These are phyloP conservation scores for Phocoena phocoena DNA, from an alignment of 2,113 vertebrate species.

Conservation along the genomic window DNA sequence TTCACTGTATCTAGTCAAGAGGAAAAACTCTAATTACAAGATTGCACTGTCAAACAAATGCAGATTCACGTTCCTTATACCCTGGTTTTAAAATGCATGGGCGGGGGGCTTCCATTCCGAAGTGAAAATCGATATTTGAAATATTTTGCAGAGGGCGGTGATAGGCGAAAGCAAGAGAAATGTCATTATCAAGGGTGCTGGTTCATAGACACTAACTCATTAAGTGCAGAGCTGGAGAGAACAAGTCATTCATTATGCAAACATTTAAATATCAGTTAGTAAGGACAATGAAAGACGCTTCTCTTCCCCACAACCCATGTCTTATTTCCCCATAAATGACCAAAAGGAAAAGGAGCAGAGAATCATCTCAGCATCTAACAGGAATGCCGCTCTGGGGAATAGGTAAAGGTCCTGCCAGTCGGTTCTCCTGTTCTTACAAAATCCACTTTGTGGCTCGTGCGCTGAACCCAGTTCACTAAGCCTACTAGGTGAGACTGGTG, in stretches of 20 bases:
- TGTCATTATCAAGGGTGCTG: constrained; percentile 69
- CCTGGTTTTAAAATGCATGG: constrained; percentile 79
- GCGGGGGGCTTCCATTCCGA: constrained; percentile 63
- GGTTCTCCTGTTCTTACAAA: background rate
- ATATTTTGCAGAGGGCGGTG: constrained; percentile 63
- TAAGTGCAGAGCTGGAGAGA: constrained; percentile 66
- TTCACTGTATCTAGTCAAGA: constrained; percentile 82
- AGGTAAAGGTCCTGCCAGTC: constrained; percentile 34
- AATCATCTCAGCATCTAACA: constrained; percentile 54
- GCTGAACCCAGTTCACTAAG: background rate
- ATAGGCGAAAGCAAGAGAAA: constrained; percentile 76
- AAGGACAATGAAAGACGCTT: constrained; percentile 69
- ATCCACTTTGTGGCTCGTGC: background rate
- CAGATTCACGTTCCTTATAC: constrained; percentile 81
- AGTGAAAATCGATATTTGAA: constrained; percentile 84
- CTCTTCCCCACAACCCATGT: background rate
- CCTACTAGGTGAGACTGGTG: background rate
- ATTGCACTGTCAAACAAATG: constrained; percentile 83
- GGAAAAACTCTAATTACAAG: constrained; percentile 84
- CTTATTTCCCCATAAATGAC: constrained; percentile 63
- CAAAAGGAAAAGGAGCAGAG: constrained; percentile 14
- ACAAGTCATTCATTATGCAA: constrained; percentile 70
- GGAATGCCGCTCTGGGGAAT: constrained; percentile 63
- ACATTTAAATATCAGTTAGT: constrained; percentile 83
- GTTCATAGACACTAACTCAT: constrained; percentile 66